Percentiles rank a stretch among this genome's conserved stretches.
Conservation (phyloP, 2,113 vertebrate species). For the Lophura nycthemera region DNA sequence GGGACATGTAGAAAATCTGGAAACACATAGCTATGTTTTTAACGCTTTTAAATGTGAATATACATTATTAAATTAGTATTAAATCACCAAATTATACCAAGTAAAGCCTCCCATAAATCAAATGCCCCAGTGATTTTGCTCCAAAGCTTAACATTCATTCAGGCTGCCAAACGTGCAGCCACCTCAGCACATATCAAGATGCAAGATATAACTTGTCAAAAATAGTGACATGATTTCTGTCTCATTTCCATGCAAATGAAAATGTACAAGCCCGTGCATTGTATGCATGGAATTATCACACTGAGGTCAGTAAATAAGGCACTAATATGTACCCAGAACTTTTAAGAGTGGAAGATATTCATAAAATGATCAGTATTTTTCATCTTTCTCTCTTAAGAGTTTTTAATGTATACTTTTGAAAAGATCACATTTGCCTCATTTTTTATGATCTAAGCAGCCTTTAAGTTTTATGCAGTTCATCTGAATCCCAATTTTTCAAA, state of each 20-base stretch:
- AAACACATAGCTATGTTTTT: not conserved
- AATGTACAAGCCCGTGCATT: not conserved
- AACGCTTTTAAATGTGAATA: not conserved
- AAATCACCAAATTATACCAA: not conserved
- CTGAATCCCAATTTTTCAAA: not conserved
- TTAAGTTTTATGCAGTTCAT: not conserved
- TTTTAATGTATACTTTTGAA: not conserved
- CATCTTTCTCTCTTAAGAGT: not conserved
- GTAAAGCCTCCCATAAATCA: not conserved
- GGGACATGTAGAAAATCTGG: not conserved
- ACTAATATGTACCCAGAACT: not conserved
- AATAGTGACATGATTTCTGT: not conserved
- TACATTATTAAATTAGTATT: not conserved
- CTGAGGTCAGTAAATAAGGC: not conserved
- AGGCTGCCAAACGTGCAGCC: not conserved
- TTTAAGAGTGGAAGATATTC: not conserved
- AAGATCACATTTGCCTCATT: not conserved
- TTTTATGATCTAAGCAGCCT: not conserved
- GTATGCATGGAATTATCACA: not conserved
- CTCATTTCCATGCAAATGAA: not conserved
- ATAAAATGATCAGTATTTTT: not conserved
- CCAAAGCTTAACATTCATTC: not conserved
- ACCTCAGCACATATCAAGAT: not conserved
- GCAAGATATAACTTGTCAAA: not conserved
- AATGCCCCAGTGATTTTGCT: not conserved